Evolutionary conservation across 2,797 vertebrate genomes (phyloP).

Genomic region (Chelmon rostratus): DNA sequence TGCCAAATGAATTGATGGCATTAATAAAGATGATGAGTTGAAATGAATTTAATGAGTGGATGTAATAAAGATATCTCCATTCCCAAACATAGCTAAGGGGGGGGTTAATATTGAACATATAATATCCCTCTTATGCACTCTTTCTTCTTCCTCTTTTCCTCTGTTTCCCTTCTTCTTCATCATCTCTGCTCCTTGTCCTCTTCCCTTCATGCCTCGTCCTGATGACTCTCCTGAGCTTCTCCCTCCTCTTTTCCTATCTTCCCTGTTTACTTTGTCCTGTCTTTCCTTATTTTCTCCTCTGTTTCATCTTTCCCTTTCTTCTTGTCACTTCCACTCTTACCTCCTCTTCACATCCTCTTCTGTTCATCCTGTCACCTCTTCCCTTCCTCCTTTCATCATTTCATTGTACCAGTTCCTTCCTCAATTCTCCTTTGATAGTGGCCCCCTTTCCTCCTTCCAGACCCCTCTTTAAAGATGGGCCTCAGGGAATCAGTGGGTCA

Average conservation of each 20-base stretch:
- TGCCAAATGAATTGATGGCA: slow-evolving; percentile 36
- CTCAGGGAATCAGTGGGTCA: no score
- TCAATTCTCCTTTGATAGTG: not conserved
- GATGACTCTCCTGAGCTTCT: not conserved
- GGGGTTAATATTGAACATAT: not conserved
- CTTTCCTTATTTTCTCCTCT: not conserved
- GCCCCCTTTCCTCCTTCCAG: not conserved
- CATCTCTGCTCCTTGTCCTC: not conserved
- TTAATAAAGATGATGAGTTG: slow-evolving; percentile 45
- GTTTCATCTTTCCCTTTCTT: not conserved
- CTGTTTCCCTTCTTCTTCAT: not conserved
- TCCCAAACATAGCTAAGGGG: slow-evolving; percentile 12
- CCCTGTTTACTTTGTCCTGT: not conserved
- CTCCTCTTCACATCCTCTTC: not conserved
- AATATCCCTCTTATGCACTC: not conserved
- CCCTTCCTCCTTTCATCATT: not conserved
- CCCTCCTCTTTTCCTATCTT: not conserved
- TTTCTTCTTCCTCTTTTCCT: not conserved
- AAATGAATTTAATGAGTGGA: slow-evolving; percentile 35
- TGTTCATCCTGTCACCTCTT: not conserved
- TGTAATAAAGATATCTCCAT: slow-evolving; percentile 49
- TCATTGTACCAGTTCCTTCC: not conserved
- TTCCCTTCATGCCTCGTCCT: not conserved
- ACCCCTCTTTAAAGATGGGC: not conserved
- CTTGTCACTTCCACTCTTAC: not conserved